Evolutionary conservation across 2,888 invertebrate genomes (phyloP), one percentile per base, ranked within the genome.

Genomic region (Silvanus unidentatus): DNA sequence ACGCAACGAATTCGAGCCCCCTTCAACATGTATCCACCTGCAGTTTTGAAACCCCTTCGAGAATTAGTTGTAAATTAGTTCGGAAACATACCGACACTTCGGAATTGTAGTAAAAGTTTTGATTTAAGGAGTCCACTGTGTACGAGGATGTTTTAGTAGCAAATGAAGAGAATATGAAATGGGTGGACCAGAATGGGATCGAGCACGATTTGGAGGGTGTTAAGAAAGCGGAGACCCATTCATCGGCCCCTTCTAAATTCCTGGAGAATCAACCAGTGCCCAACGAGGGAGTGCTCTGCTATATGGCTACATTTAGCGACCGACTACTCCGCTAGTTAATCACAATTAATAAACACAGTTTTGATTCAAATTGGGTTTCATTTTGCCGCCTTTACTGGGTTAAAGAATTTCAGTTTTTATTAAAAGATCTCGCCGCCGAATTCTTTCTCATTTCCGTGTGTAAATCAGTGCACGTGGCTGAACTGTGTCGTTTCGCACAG

Each of bases 1-100:
- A 68, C 64, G 39, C 70, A 70, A 40, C 66, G 65, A 52, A 57
- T 73, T 8, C 63, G 66, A 4, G 63, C 66, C 40, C 73, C 73
- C 0, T 74, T 74, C 48, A 68, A 65, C 43, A 54, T 53, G 46
- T 37, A 55, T 1, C 73, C 74, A 12, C 63, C 64, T 8, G 50
- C 54, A 11, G 60, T 64, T 12, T 52, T 74, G 30, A 57, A 57
- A 15, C 69, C 70, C 1, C 54, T 74, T 2, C 58, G 64, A 43
- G 66, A 70, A 41, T 16, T 53, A 36, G 58, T 60, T 32, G 60
- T 57, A 47, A 47, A 54, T 44, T n/a, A 9, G 3, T 5, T 32
- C 4, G 5, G n/a, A n/a, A 32, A 32, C 3, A 8, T 32, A 32
- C 10, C 6, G n/a, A n/a, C n/a, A n/a, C 3, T 22, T 22, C 8